phyloP scores from a whole-genome alignment of 1,140 invertebrate species.

The Camponotus floridanus region DNA sequence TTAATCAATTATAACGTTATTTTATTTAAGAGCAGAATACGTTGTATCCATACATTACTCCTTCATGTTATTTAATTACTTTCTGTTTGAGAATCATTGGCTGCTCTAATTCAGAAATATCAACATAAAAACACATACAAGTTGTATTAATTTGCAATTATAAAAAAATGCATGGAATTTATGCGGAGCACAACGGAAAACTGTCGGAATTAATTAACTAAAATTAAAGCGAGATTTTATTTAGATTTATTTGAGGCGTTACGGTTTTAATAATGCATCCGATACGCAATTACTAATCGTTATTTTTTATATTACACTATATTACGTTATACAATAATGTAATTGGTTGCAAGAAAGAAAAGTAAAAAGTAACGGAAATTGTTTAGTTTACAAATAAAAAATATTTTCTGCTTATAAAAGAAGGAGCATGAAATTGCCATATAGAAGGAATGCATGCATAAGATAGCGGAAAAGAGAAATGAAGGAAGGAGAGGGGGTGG shows the following conservation, averaged over 20 bases:
- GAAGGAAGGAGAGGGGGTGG: too few relatives aligned
- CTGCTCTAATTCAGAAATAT: background rate
- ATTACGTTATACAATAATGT: background rate
- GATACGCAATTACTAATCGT: background rate
- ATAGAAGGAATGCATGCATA: background rate
- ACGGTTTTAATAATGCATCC: background rate
- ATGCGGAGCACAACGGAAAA: background rate
- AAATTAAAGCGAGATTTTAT: background rate
- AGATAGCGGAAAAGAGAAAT: background rate
- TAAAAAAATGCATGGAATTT: background rate
- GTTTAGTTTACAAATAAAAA: constrained; percentile 16
- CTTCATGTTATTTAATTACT: background rate
- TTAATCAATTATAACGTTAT: background rate
- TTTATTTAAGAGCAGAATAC: background rate
- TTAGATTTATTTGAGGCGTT: background rate
- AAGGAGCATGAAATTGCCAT: background rate
- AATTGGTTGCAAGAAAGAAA: background rate
- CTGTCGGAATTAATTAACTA: background rate
- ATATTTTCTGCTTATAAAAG: background rate
- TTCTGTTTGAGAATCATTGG: constrained; percentile 10
- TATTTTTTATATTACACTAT: background rate
- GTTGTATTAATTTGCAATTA: background rate
- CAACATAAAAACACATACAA: background rate
- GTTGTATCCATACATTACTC: background rate
- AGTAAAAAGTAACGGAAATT: background rate